Conservation (phyloP, 2,888 invertebrate species). For the Eustalomyia histrio region DNA sequence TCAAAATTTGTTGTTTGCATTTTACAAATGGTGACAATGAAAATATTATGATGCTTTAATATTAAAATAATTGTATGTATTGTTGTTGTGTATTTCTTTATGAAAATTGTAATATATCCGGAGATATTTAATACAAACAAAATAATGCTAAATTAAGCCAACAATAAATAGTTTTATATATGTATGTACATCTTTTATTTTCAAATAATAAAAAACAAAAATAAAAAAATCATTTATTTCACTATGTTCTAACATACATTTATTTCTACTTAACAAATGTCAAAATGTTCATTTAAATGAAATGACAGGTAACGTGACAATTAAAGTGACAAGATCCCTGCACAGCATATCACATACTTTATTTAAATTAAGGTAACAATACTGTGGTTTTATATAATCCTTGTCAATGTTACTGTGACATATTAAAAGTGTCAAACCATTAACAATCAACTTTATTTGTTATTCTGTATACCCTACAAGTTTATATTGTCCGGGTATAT, state of each 20-base stretch:
- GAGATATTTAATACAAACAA: neutral
- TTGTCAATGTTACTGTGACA: neutral
- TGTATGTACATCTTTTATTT: too few species aligned
- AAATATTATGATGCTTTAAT: slow-evolving; percentile 29
- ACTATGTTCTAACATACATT: too few species aligned
- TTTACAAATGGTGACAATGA: slow-evolving; percentile 9
- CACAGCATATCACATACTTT: neutral
- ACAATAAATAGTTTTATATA: too few species aligned
- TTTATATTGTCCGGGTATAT: too few species aligned
- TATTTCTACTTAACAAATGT: neutral
- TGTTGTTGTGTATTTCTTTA: neutral
- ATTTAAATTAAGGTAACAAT: neutral
- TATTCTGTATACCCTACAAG: too few species aligned
- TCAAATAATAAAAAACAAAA: too few species aligned
- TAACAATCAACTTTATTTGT: neutral
- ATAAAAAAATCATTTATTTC: too few species aligned
- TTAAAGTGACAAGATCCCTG: neutral
- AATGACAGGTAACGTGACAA: neutral
- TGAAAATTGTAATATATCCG: neutral
- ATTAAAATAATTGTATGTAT: neutral
- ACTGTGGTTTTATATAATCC: neutral
- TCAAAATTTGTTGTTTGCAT: neutral
- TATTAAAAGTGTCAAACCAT: neutral
- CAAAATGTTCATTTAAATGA: neutral
- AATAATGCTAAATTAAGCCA: too few species aligned